phyloP scores from a whole-genome alignment of 2,888 invertebrate genomes.

The Sphecodes monilicornis region DNA sequence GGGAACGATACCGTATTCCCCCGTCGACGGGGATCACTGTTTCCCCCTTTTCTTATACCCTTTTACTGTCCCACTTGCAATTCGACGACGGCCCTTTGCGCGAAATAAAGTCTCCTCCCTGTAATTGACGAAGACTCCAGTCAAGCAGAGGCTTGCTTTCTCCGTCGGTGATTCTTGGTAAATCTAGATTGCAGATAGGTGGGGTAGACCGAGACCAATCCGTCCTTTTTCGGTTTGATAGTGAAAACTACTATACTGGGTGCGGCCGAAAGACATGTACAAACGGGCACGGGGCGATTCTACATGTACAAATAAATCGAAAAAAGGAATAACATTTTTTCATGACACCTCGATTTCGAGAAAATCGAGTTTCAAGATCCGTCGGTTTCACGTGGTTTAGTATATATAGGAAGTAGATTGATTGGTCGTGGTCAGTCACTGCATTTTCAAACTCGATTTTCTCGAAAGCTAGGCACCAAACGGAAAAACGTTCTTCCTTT shows the following conservation, averaged over 20 bases:
- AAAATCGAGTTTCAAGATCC: too few relatives aligned
- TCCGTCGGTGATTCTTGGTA: background rate
- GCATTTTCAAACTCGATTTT: too few relatives aligned
- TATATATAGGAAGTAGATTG: too few relatives aligned
- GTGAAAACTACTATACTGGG: background rate
- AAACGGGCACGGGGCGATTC: too few relatives aligned
- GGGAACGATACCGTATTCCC: slow-evolving; percentile 40
- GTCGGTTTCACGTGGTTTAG: too few relatives aligned
- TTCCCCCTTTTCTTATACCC: background rate
- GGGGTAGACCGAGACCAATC: background rate
- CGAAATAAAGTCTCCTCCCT: background rate
- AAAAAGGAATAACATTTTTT: too few relatives aligned
- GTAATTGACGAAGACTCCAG: background rate
- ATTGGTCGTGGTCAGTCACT: too few relatives aligned
- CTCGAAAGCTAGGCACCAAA: too few relatives aligned
- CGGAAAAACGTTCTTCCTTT: too few relatives aligned
- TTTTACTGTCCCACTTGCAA: slow-evolving; percentile 10
- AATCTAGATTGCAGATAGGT: background rate
- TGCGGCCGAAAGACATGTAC: too few relatives aligned
- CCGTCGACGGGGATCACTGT: background rate
- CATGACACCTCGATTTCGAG: too few relatives aligned
- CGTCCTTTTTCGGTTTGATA: background rate
- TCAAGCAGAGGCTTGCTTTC: background rate
- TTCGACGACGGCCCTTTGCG: slow-evolving; percentile 1
- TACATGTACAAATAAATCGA: too few relatives aligned